Base-by-base conservation (phyloP, 2,888 invertebrate species). In the Caenorhabditis imperialis region DNA sequence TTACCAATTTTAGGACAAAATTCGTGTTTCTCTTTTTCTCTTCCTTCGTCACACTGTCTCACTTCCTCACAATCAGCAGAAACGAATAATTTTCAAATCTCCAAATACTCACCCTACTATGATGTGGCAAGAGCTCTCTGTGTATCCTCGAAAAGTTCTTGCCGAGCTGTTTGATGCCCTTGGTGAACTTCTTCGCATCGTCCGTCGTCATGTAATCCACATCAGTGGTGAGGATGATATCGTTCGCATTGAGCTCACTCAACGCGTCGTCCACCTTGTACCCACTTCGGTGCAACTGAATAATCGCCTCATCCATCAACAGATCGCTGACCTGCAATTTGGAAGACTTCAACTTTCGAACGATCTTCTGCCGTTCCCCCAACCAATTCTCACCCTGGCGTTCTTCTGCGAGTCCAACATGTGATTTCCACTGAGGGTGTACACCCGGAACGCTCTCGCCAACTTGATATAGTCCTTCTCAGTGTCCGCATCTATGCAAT, bases 71-170 rank as follows among this genome's bases (percentile, higher is more conserved):
- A 30, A n/a, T n/a, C n/a, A n/a, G n/a, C n/a, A n/a, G n/a, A n/a
- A n/a, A n/a, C n/a, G n/a, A n/a, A n/a, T n/a, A n/a, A n/a, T n/a
- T n/a, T n/a, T n/a, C n/a, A n/a, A n/a, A n/a, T n/a, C n/a, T 51
- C 27, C 18, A 35, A 54, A 42, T 20, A 54, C 81, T 77, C 35
- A 86, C 93, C 87, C 97, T 96, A 88, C 97, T 96, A 91, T 96
- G 95, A 89, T 96, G 95, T 62, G 97, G 95, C 84, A 99, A 91
- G 83, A 97, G 91, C 90, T 99, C 98, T 90, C 96, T 96, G 85
- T 93, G 92, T 87, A 99, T 99, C 88, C 95, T 93, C 90, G 96
- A 96, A 91, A 99, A 99, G 90, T 99, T 98, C 91, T 99, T 99
- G 85, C 99, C 99, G 91, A 96, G 96, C 89, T 96, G 96, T 81